These are phyloP conservation scores for Atractosteus spatula DNA, from an alignment of 2,113 vertebrate genomes.

Conservation along the genomic window DNA sequence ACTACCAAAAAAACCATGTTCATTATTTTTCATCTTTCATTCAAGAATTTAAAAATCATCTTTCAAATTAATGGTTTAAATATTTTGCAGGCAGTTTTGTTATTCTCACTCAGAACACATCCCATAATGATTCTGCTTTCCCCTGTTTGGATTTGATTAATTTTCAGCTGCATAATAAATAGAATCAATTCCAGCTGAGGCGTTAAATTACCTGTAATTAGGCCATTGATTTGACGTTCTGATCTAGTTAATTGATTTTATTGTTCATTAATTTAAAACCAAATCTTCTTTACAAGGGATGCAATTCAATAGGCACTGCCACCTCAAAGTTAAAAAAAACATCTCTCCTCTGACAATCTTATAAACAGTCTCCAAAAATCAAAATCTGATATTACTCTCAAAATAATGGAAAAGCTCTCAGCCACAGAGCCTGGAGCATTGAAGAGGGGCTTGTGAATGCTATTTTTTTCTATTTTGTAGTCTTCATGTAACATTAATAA, in stretches of 20 bases:
- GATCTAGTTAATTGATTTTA: constrained; percentile 60
- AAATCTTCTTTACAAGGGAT: constrained; percentile 32
- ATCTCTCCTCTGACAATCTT: constrained; percentile 36
- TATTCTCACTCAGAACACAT: constrained; percentile 38
- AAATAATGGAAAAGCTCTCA: no score
- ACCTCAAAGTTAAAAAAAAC: constrained; percentile 17
- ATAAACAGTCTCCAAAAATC: constrained; percentile 18
- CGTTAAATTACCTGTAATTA: constrained; percentile 60
- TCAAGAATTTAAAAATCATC: not conserved
- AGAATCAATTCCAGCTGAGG: constrained; percentile 56
- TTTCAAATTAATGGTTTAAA: not conserved
- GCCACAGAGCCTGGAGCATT: no score
- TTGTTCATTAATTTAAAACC: constrained; percentile 54
- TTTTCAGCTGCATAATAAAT: constrained; percentile 56
- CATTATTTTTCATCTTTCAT: not conserved
- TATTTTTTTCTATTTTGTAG: no score
- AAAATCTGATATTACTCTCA: no score
- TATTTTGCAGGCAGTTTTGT: constrained; percentile 8
- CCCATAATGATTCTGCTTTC: constrained; percentile 30
- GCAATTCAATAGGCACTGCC: constrained; percentile 32
- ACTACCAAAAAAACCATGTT: no score
- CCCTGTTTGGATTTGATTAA: constrained; percentile 52
- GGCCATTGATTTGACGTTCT: constrained; percentile 53
- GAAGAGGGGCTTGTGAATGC: no score
- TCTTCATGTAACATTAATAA: no score